Evolutionary conservation across 2,888 invertebrate genomes (phyloP), one percentile per base, ranked within the genome.

Genomic region (Lottia gigantea): DNA sequence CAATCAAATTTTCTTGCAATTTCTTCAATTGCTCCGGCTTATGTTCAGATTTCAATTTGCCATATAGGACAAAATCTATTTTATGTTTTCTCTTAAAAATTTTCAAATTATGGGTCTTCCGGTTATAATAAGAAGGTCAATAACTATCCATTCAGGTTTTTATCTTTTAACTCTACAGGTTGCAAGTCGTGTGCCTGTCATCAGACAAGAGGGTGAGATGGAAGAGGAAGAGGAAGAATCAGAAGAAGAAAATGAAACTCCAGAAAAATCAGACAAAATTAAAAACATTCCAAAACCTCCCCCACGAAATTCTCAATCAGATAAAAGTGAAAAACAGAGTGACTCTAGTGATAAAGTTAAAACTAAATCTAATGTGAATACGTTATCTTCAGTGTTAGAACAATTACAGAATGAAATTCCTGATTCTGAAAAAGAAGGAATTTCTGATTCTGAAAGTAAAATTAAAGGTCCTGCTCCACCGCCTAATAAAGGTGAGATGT

Each of bases 211-310:
- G 23, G 62, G 40, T 11, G 19, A 46, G 47, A 26, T 71, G 68
- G n/a, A 25, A 70, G 69, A 63, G 19, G 64, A 68, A 23, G 73
- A 75, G 45, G 77, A 79, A 66, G 78, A 80, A 63, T 76, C 76
- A 40, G 79, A 80, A 62, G 77, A 78, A 31, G 78, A 76, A 16
- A 73, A 72, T 15, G 73, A 71, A 4, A 71, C 67, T 3, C 63
- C 66, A 63, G 69, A 70, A 40, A 49, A 25, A 26, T 46, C 40
- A 19, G 66, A 46, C 40, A 71, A 25, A 62, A 66, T 16, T 0
- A 61, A 62, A 49, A 66, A 72, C 16, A 49, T 71, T 45, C 23
- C 45, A n/a, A 7, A 55, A 55, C 11, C 19, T 23, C 11, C 19
- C 11, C 11, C 45, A 23, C 11, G 19, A 19, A 55, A 55, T 23